Percentiles rank a stretch among this genome's conserved stretches.
Conservation (phyloP, 2,113 vertebrate species). For the Mustela nigripes region DNA sequence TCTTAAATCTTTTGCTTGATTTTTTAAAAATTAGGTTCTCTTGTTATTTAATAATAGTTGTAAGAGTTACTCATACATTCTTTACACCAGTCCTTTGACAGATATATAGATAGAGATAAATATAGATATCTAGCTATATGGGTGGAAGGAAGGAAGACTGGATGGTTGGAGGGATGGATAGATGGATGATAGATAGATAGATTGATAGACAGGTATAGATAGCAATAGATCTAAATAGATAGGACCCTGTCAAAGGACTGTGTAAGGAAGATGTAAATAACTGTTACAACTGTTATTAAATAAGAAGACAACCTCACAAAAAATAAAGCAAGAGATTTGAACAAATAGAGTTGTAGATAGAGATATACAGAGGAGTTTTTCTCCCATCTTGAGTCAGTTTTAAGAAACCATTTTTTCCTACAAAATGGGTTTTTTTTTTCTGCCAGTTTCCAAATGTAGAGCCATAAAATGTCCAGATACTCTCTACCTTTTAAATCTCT, state of each 20-base stretch:
- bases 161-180: background rate
- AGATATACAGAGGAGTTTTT: background rate
- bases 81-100: background rate
- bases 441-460: slow-evolving; percentile 20
- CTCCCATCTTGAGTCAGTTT: background rate
- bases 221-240: background rate
- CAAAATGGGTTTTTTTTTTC: background rate
- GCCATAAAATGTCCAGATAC: background rate
- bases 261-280: background rate
- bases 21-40: background rate
- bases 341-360: background rate
- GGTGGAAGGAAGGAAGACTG: background rate
- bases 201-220: background rate
- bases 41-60: background rate
- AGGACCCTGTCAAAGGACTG: background rate
- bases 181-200: background rate
- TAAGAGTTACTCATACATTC: background rate
- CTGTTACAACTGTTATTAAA: background rate
- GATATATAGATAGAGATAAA: background rate
- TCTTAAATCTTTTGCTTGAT: background rate
- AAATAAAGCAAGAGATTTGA: background rate
- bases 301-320: background rate
- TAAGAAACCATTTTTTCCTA: background rate
- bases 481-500: background rate
- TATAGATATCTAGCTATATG: background rate